phyloP scores from a whole-genome alignment of 2,113 vertebrate genomes.

The Oryzias melastigma region DNA sequence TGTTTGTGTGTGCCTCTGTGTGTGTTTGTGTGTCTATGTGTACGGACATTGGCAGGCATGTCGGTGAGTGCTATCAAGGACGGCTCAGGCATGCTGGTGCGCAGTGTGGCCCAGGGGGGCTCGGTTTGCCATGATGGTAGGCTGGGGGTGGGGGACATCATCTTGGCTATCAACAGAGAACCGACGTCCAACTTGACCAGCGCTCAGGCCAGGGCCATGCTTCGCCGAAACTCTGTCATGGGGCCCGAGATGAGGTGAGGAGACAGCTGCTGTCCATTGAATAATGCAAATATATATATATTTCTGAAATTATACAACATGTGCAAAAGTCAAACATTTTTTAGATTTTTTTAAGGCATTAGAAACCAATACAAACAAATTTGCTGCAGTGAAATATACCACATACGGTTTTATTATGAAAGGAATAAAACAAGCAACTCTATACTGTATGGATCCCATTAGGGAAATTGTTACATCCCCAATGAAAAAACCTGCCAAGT shows the following conservation, averaged over 20 bases:
- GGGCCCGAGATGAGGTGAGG: conserved; percentile 93
- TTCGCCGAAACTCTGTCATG: conserved; percentile 91
- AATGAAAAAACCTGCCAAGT: no score
- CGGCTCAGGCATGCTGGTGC: conserved; percentile 91
- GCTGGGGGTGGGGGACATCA: conserved; percentile 88
- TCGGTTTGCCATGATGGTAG: conserved; percentile 91
- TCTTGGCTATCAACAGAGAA: conserved; percentile 92
- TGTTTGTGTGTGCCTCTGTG: conserved; percentile 29
- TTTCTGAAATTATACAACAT: no score
- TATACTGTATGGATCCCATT: no score
- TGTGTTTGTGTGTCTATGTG: conserved; percentile 38
- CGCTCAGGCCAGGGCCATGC: conserved; percentile 87
- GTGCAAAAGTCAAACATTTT: no score
- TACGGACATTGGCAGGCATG: conserved; percentile 83
- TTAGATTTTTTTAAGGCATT: no score
- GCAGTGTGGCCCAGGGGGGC: conserved; percentile 90
- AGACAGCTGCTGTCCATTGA: conserved; percentile 3
- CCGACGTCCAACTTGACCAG: conserved; percentile 84
- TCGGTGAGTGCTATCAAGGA: conserved; percentile 93
- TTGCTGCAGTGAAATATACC: no score
- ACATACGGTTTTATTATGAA: no score
- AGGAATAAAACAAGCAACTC: no score
- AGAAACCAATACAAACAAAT: no score
- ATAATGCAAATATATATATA: no score
- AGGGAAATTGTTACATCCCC: no score